Conservation (phyloP, 2,797 vertebrate species). For the Rhinogobio ventralis region DNA sequence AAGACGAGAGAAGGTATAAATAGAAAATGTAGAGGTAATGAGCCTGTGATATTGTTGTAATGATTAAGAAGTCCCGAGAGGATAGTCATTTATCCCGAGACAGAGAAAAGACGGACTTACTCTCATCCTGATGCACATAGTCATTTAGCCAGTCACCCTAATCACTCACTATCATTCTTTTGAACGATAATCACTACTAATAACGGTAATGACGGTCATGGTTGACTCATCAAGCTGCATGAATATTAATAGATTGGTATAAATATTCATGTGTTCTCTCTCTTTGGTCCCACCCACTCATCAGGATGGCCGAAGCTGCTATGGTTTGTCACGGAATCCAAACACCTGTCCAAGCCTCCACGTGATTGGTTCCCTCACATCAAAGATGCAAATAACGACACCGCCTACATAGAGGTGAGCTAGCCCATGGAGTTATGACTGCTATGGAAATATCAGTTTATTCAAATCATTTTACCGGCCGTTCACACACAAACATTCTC, state of each 20-base stretch:
- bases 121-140: neutral
- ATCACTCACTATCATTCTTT: constrained; percentile 31
- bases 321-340: constrained; percentile 98
- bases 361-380: constrained; percentile 99
- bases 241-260: constrained; percentile 29
- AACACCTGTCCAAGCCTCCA: constrained; percentile 95
- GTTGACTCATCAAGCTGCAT: constrained; percentile 40
- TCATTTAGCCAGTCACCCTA: constrained; percentile 28
- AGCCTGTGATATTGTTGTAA: constrained; percentile 48
- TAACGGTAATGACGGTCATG: constrained; percentile 23
- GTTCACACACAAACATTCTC: neutral
- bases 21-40: constrained; percentile 52
- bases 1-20: constrained; percentile 52
- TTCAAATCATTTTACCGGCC: constrained; percentile 2
- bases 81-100: constrained; percentile 33
- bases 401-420: constrained; percentile 95
- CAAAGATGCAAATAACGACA: constrained; percentile 98
- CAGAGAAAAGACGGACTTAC: neutral
- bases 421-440: neutral
- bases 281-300: constrained; percentile 44
- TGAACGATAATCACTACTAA: constrained; percentile 22
- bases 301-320: constrained; percentile 95
- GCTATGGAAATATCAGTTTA: constrained; percentile 17
- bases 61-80: constrained; percentile 42
- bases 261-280: constrained; percentile 44